phyloP scores from a whole-genome alignment of 1,140 invertebrate species.

The Calliphora vicina region DNA sequence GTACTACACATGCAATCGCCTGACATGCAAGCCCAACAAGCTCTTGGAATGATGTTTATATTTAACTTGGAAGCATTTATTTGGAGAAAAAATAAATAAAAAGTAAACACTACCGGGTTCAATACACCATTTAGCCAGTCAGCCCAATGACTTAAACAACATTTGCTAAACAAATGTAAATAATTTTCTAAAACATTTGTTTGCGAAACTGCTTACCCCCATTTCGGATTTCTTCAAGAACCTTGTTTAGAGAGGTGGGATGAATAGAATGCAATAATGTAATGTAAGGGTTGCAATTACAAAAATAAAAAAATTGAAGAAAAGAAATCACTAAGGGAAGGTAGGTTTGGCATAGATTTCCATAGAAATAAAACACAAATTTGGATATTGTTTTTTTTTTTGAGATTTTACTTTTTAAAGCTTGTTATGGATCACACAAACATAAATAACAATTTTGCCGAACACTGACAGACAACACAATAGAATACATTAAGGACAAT shows the following conservation, averaged over 20 bases:
- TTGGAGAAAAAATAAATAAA: neutral
- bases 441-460: neutral
- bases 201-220: too few relatives aligned
- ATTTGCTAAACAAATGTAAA: neutral
- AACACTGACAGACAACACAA: neutral
- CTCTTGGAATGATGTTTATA: neutral
- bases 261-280: too few relatives aligned
- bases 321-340: neutral
- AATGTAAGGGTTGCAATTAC: neutral
- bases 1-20: neutral
- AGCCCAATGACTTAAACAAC: neutral
- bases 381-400: neutral
- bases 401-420: constrained; percentile 12
- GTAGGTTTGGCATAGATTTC: neutral
- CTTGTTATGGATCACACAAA: constrained; percentile 31
- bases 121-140: neutral
- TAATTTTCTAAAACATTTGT: neutral
- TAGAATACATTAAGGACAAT: neutral
- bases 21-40: too few relatives aligned
- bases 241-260: too few relatives aligned
- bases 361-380: neutral
- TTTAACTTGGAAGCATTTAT: neutral
- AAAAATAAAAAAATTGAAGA: neutral
- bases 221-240: neutral
- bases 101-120: neutral